Evolutionary conservation across 2,888 invertebrate species (phyloP).

Genomic region (Eupithecia insigniata): DNA sequence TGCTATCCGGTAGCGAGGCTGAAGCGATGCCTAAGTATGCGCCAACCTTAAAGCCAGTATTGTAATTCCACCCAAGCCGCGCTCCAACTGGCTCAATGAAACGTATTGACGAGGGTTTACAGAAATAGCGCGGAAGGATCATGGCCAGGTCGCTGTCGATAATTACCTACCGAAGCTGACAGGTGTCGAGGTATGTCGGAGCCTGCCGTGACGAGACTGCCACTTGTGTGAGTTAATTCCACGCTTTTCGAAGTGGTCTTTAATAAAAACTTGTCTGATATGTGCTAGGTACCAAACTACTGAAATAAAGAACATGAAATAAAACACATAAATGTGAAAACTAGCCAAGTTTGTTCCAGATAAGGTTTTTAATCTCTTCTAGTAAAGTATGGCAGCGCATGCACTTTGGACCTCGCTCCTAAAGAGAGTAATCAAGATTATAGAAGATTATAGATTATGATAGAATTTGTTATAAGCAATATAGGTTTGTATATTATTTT

Average conservation of each 20-base stretch:
- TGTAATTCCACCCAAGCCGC: constrained; percentile 9
- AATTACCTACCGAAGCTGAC: constrained; percentile 30
- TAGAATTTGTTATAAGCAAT: too few relatives aligned
- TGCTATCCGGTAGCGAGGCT: background rate
- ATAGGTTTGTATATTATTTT: too few relatives aligned
- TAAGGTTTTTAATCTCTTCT: too few relatives aligned
- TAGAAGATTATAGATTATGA: too few relatives aligned
- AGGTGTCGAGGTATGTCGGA: constrained; percentile 17
- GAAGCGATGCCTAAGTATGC: background rate
- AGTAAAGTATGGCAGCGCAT: too few relatives aligned
- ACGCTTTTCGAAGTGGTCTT: background rate
- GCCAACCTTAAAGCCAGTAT: constrained; percentile 1
- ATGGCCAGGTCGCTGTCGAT: constrained; percentile 21
- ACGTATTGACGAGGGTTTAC: constrained; percentile 30
- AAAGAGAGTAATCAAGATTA: too few relatives aligned
- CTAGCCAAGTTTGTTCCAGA: too few relatives aligned
- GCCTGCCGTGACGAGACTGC: background rate
- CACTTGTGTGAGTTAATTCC: constrained; percentile 12
- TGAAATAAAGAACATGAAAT: too few relatives aligned
- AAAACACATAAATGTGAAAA: too few relatives aligned
- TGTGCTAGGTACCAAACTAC: too few relatives aligned
- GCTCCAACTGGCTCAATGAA: constrained; percentile 18
- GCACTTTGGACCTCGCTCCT: too few relatives aligned
- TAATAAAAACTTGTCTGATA: too few relatives aligned
- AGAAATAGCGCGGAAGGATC: constrained; percentile 22